Base-by-base conservation (phyloP, 2,888 invertebrate genomes). In the Danaus chrysippus region DNA sequence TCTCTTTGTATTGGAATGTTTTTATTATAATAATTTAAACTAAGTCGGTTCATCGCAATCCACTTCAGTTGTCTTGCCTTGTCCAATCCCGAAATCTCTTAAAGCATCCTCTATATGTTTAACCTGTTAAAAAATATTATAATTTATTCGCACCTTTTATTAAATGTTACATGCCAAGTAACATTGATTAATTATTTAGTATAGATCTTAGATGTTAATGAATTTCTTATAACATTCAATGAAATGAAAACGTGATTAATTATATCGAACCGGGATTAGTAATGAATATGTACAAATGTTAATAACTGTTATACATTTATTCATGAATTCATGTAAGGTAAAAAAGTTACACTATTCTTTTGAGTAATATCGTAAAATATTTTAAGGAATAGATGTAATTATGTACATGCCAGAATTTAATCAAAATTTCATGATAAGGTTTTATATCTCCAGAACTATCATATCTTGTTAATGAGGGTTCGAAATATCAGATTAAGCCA, bases 61-160 rank as follows among this genome's bases (percentile, higher is more conserved):
- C 0, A 71, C 71, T 17, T 83, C 83, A 11, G 74, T 79, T 3
- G 86, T 76, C 65, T 87, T 87, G 56, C 82, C 82, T 77, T 87
- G 86, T 52, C 91, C 92, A 68, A 94, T 92, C 49, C 92, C 93
- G 73, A 93, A 92, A 72, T 94, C 93, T 76, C 86, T 91, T 66
- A 94, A 79, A 3, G 94, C 95, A 57, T 91, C 92, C 68, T 93
- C 92, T 83, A 96, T 94, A 79, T 96, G 95, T 71, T 92, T 91
- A 67, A 93, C 92, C 78, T 91, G 86, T 72, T 59, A 58, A 62
- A 61, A 43, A 63, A 54, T 58, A 34, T 49, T 10, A 46, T 42
- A 34, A 42, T 11, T n/a, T 41, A 46, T 15, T 41, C 34, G 49
- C 12, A 41, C 34, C 15, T 54, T 17, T 12, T 34, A 2, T 34